Evolutionary conservation across 2,113 vertebrate genomes (phyloP).

Genomic region (Poeciliopsis retropinna): DNA sequence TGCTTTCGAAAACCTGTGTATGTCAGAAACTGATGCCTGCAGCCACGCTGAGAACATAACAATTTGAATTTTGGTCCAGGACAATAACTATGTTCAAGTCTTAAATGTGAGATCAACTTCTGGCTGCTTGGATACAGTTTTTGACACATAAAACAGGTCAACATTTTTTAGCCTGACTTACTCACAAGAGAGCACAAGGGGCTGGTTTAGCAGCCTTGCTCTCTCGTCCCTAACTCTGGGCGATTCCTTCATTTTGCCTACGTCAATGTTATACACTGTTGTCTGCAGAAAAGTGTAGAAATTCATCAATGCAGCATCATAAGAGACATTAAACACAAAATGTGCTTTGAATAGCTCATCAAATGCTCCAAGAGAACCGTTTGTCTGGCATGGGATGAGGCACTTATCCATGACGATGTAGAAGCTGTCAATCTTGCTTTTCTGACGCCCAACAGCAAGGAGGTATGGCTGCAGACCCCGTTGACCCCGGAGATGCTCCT

Average conservation of each 20-base stretch:
- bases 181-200: not conserved
- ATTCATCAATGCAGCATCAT: too few species aligned
- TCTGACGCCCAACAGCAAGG: not conserved
- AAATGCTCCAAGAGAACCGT: too few species aligned
- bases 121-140: conserved; percentile 9
- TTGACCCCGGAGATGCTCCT: not conserved
- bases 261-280: conserved; percentile 40
- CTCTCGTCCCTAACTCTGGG: conserved; percentile 39
- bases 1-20: conserved; percentile 42
- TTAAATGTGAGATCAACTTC: conserved; percentile 44
- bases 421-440: too few species aligned
- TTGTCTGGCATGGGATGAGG: too few species aligned
- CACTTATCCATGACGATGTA: too few species aligned
- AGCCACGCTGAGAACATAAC: too few species aligned
- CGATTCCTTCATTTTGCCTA: conserved; percentile 34
- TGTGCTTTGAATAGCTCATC: too few species aligned
- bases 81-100: conserved; percentile 45
- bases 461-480: not conserved
- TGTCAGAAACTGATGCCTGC: conserved; percentile 22
- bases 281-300: too few species aligned
- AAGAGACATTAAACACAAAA: too few species aligned
- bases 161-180: not conserved
- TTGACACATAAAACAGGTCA: not conserved
- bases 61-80: conserved; percentile 36
- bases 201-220: conserved; percentile 38